Evolutionary conservation across 2,113 vertebrate species (phyloP).

Genomic region (Phoxinus phoxinus): DNA sequence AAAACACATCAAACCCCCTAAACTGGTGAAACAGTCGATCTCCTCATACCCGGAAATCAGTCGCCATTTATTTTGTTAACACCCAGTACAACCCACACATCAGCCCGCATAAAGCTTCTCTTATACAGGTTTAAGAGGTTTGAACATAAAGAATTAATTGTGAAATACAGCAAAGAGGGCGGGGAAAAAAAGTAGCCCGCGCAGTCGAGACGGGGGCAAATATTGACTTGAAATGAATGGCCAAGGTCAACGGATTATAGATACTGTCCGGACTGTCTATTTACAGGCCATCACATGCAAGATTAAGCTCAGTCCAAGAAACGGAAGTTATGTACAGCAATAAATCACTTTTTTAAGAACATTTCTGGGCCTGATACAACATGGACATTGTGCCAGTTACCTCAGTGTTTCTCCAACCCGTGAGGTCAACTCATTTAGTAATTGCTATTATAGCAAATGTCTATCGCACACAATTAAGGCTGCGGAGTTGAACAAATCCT

Average conservation of each 20-base stretch:
- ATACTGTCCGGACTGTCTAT: background rate
- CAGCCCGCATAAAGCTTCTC: background rate
- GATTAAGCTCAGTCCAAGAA: background rate
- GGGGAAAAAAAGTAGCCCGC: background rate
- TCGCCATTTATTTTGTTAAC: background rate
- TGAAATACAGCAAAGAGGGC: background rate
- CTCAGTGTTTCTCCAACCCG: background rate
- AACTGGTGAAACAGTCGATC: background rate
- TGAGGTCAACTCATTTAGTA: background rate
- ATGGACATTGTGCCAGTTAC: background rate
- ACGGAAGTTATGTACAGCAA: background rate
- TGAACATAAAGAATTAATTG: background rate
- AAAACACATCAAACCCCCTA: background rate
- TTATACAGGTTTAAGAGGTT: background rate
- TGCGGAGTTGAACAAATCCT: background rate
- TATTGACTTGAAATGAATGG: background rate
- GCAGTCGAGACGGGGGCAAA: background rate
- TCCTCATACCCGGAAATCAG: background rate
- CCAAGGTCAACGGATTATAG: constrained; percentile 13
- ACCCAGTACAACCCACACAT: background rate
- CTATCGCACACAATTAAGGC: background rate
- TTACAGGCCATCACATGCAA: background rate
- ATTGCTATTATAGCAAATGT: background rate
- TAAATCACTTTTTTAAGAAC: background rate
- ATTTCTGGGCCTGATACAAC: background rate